Base-by-base conservation (phyloP, 2,888 invertebrate genomes). In the Coremacera marginata region DNA sequence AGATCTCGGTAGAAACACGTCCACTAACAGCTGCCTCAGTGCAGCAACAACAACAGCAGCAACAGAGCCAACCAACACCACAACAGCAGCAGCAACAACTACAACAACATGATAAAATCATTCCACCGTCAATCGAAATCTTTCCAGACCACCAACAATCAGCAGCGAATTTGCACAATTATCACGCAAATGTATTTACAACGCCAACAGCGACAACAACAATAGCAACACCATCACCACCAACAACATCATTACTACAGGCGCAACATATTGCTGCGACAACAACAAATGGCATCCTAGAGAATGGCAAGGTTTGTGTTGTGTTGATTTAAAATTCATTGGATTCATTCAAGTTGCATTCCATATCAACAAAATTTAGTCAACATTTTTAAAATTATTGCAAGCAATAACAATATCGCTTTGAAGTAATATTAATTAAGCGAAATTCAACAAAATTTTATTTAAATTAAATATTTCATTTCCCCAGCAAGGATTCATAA, bases 271-370 rank as follows among this genome's bases (percentile, higher is more conserved):
- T 80, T 79, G 77, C 75, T 52, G 51, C 75, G 75, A 71, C 80
- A 75, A 79, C 84, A 80, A 81, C 84, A 82, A 86, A 86, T 83
- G 87, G 86, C 81, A 82, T 85, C 80, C 81, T 86, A 75, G 87
- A 88, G 80, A 89, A 89, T 81, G 88, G 88, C 82, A 88, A 87
- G 87, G 89, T 89, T 79, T 70, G 84, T 81, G 44, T n/a, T 74
- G 19, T 37, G 44, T 44, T 44, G 14, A 44, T 44, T 44, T 44
- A 44, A 44, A 60, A 51, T 49, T 9, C 8, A 67, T 11, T 67
- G 22, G 3, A 49, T 25, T 68, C 14, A 60, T 60, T 60, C 8
- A 19, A 27, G 60, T 1, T 5, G 16, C 14, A 27, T 60, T 60
- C 27, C 27, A 60, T 27, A 14, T 25, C 27, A 27, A 27, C 27